These are phyloP conservation scores for Drosophila ezoana DNA, from an alignment of 2,888 invertebrate species.

Conservation along the genomic window DNA sequence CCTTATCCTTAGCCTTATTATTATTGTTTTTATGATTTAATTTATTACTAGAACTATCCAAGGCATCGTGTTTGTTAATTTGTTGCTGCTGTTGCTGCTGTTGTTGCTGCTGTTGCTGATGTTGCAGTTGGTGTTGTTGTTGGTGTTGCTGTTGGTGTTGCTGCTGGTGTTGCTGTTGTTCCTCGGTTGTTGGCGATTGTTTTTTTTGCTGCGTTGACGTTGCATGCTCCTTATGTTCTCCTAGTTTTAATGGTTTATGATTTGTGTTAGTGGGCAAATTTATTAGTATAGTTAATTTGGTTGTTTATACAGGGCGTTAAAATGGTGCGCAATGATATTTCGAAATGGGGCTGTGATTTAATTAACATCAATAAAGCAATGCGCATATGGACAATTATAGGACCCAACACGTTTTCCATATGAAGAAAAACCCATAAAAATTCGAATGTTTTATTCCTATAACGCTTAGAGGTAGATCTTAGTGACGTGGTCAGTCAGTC, in stretches of 20 bases:
- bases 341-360: neutral
- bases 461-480: too few species aligned
- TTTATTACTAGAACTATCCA: conserved; percentile 74
- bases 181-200: conserved; percentile 38
- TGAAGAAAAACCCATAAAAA: too few species aligned
- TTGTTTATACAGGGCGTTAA: neutral
- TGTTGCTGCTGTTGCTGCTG: conserved; percentile 52
- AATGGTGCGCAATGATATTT: neutral
- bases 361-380: neutral
- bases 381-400: neutral
- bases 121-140: conserved; percentile 37
- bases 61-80: conserved; percentile 67
- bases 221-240: conserved; percentile 60
- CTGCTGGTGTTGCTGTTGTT: conserved; percentile 35
- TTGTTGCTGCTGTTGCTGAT: conserved; percentile 43
- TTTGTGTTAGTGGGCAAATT: conserved; percentile 31
- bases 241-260: conserved; percentile 46
- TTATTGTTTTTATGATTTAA: conserved; percentile 71
- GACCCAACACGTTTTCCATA: too few species aligned
- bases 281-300: conserved; percentile 24
- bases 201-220: conserved; percentile 43
- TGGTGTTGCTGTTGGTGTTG: too few species aligned
- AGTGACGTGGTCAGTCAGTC: too few species aligned
- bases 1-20: conserved; percentile 56
- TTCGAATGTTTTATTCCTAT: too few species aligned